A percentile compares a stretch with the other conserved stretches of the same genome.
These are phyloP conservation scores for Agrotis exclamationis DNA, from an alignment of 2,888 invertebrate genomes.

Conservation along the genomic window DNA sequence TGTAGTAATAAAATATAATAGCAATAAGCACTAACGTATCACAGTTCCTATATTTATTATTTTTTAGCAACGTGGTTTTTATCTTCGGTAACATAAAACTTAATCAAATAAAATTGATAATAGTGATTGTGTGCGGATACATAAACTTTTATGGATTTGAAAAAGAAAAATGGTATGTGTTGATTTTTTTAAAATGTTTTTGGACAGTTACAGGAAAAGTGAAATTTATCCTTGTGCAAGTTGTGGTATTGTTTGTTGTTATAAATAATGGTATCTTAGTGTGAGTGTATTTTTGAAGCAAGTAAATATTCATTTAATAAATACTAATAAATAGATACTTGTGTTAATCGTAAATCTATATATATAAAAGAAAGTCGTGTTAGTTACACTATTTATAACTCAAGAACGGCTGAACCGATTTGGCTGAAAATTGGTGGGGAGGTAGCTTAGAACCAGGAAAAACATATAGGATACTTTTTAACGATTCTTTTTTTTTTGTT, in stretches of 20 bases:
- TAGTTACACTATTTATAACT: no score
- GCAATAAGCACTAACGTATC: slow-evolving; percentile 16
- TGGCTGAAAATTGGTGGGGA: no score
- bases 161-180: slow-evolving; percentile 55
- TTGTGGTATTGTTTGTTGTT: slow-evolving; percentile 17
- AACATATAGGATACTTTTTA: no score
- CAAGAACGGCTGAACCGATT: no score
- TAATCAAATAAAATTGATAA: slow-evolving; percentile 47
- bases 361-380: no score
- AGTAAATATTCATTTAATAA: not conserved
- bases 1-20: slow-evolving; percentile 46
- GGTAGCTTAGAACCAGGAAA: no score
- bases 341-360: no score
- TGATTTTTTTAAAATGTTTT: slow-evolving; percentile 7
- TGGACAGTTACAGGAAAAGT: slow-evolving; percentile 15
- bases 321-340: not conserved
- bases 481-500: no score
- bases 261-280: not conserved
- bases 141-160: slow-evolving; percentile 55
- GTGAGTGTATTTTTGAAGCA: not conserved
- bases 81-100: slow-evolving; percentile 32
- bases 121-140: slow-evolving; percentile 32
- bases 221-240: slow-evolving; percentile 11
- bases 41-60: slow-evolving; percentile 26
- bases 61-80: slow-evolving; percentile 26